Evolutionary conservation across 2,113 vertebrate species (phyloP).

Genomic region (Symphodus melops): DNA sequence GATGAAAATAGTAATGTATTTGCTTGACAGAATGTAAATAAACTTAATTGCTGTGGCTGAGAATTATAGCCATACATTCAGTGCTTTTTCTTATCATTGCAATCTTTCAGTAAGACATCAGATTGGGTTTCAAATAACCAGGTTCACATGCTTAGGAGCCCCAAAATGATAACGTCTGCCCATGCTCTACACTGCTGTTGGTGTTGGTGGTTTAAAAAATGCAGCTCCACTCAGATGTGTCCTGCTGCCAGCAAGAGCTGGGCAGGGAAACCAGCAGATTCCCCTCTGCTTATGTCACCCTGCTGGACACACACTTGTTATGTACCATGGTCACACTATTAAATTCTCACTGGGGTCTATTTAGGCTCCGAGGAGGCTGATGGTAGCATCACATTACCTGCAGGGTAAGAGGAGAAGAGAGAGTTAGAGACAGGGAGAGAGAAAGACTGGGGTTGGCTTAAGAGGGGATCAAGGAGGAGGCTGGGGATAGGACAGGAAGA

Average conservation of each 20-base stretch:
- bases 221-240: slow-evolving; percentile 46
- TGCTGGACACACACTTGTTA: slow-evolving; percentile 83
- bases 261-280: slow-evolving; percentile 81
- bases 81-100: background rate
- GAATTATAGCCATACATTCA: background rate
- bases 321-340: slow-evolving; percentile 86
- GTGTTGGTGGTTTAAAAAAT: slow-evolving; percentile 56
- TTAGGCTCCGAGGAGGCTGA: slow-evolving; percentile 78
- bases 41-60: background rate
- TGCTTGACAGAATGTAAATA: background rate
- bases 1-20: background rate
- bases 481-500: slow-evolving; percentile 12
- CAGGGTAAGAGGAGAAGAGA: slow-evolving; percentile 65
- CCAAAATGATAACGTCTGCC: background rate
- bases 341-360: slow-evolving; percentile 84
- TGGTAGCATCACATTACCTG: slow-evolving; percentile 74
- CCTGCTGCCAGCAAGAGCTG: slow-evolving; percentile 61
- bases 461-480: slow-evolving; percentile 18
- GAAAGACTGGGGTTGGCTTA: slow-evolving; percentile 1
- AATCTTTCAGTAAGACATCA: background rate
- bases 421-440: slow-evolving; percentile 6
- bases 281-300: slow-evolving; percentile 81
- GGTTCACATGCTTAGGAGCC: background rate
- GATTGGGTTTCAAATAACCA: background rate
- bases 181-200: slow-evolving; percentile 28